Evolutionary conservation across 2,888 invertebrate species (phyloP), one percentile per base, ranked within the genome.

Genomic region (Rotaria macrura): DNA sequence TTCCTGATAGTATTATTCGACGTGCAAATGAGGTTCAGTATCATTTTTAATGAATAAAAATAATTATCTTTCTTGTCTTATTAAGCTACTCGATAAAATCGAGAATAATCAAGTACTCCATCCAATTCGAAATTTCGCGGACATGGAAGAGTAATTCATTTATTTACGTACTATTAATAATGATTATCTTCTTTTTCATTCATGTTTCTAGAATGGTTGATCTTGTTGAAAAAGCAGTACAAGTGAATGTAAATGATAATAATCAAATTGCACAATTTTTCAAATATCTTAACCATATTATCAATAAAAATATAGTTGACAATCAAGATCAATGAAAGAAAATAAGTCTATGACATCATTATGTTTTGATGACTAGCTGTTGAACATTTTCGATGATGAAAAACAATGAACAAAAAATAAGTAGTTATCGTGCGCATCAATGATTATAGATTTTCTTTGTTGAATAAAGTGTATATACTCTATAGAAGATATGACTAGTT

Each of bases 151-250:
- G 79, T 79, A 79, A 79, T 79, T 49, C 10, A n/a, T n/a, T 47
- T 47, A 49, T 49, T 49, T 14, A 49, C 17, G 14, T 1, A 49
- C 17, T 49, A 17, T 4, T 49, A 17, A 14, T 49, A 49, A 49
- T 49, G 3, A 49, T n/a, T n/a, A 49, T 49, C 0, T 49, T 4
- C 14, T 14, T 17, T 9, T 12, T 49, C 14, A 17, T 12, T 49
- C 14, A 17, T 49, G 9, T 49, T 49, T 49, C 20, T 79, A 40
- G 79, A 79, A 79, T 79, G 79, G 43, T 43, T 79, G 43, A 79
- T 79, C 79, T 79, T 10, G 79, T 79, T 79, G 43, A 43, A 40
- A 25, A 43, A 79, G 79, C 79, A n/a, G n/a, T 79, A n/a, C 79
- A 79, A 79, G 79, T 79, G 7, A 43, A 79, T 43, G 25, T 79